phyloP scores from a whole-genome alignment of 2,888 invertebrate species.

The Aspidiotus rigidus region DNA sequence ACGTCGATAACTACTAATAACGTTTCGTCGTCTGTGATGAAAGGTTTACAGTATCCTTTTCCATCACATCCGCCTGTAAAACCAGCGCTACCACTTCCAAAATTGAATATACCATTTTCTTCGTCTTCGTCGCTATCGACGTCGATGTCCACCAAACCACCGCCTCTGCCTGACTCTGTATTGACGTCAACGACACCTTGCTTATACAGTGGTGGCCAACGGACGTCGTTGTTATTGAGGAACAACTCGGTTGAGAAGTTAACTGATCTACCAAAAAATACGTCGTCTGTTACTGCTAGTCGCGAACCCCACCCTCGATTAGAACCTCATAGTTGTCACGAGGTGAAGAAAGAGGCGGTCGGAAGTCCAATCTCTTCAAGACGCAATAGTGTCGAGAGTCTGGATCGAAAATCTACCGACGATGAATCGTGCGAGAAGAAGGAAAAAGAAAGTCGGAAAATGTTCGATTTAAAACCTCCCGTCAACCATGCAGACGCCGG shows the following conservation, averaged over 20 bases:
- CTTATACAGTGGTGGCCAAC: slow-evolving; percentile 2
- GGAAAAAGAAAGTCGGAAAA: slow-evolving; percentile 6
- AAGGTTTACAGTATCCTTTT: slow-evolving; percentile 63
- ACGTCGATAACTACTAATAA: slow-evolving; percentile 20
- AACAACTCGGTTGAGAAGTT: slow-evolving; percentile 34
- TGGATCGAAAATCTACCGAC: slow-evolving; percentile 18
- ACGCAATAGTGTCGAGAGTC: slow-evolving; percentile 23
- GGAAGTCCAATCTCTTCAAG: slow-evolving; percentile 16
- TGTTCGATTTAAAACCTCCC: not conserved
- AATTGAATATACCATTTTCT: not conserved
- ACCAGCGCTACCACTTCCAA: not conserved
- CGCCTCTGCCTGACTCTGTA: slow-evolving; percentile 1
- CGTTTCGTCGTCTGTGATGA: slow-evolving; percentile 31
- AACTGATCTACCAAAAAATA: slow-evolving; percentile 32
- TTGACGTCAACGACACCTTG: not conserved
- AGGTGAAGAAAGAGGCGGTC: slow-evolving; percentile 4
- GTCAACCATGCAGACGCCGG: slow-evolving; percentile 13
- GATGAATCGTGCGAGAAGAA: not conserved
- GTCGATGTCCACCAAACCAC: not conserved
- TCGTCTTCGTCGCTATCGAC: not conserved
- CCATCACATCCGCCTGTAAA: slow-evolving; percentile 60
- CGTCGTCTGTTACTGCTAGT: slow-evolving; percentile 24
- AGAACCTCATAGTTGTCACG: not conserved
- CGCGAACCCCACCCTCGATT: slow-evolving; percentile 21
- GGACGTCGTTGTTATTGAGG: slow-evolving; percentile 18